Conservation (phyloP, 2,113 vertebrate species). For the Hypocryptadius cinnamomeus region DNA sequence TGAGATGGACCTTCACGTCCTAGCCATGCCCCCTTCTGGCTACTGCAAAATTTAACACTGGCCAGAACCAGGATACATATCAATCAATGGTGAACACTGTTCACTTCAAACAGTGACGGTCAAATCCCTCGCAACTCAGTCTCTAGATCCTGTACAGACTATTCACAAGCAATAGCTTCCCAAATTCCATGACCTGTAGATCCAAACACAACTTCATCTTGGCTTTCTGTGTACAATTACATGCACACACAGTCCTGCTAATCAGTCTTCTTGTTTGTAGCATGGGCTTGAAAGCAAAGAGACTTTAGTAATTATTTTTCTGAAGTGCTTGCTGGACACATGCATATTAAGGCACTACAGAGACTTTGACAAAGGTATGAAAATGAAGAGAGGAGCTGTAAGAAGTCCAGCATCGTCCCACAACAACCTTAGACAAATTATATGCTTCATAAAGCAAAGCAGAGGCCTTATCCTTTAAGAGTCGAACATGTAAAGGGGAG, state of each 20-base stretch:
- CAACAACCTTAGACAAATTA: not conserved
- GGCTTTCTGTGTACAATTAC: not conserved
- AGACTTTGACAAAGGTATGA: not conserved
- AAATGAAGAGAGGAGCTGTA: not conserved
- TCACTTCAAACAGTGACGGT: not conserved
- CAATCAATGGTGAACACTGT: not conserved
- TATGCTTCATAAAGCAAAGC: not conserved
- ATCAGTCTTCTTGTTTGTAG: not conserved
- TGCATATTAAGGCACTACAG: not conserved
- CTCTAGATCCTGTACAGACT: not conserved
- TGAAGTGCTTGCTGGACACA: not conserved
- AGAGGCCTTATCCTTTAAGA: not conserved
- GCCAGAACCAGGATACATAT: not conserved
- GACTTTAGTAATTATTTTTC: not conserved
- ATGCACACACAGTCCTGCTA: not conserved
- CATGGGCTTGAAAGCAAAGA: not conserved
- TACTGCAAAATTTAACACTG: not conserved
- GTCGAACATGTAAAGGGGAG: not conserved
- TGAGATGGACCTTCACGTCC: not conserved
- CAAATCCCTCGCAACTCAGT: not conserved
- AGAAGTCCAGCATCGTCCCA: not conserved
- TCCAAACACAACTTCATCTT: not conserved
- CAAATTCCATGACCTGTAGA: not conserved
- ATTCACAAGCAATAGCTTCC: not conserved
- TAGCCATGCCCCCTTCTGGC: not conserved